Conservation (phyloP, 1,140 invertebrate species). For the Dendroctonus valens region DNA sequence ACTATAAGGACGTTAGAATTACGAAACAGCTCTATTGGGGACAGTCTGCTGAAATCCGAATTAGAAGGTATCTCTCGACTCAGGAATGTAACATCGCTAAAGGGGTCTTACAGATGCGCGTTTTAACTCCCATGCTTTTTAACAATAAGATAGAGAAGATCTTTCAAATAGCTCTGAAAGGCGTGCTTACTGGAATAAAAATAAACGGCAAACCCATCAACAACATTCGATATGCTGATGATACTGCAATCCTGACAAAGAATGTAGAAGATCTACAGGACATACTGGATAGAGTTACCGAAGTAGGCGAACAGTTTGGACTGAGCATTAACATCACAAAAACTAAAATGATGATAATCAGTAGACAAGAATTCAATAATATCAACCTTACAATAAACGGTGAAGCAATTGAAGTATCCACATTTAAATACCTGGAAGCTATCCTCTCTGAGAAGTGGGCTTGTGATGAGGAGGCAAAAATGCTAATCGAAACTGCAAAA, state of each 20-base stretch:
- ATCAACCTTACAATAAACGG: slow-evolving; percentile 1
- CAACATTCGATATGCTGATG: slow-evolving; percentile 4
- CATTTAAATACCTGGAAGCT: slow-evolving; percentile 1
- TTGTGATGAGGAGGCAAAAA: slow-evolving; percentile 9
- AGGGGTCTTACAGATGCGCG: background rate
- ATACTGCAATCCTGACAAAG: background rate
- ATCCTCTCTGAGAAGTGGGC: background rate
- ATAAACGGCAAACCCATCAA: slow-evolving; percentile 4
- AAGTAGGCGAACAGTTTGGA: background rate
- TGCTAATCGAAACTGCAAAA: slow-evolving; percentile 1
- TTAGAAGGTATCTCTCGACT: background rate
- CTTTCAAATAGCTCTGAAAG: slow-evolving; percentile 10
- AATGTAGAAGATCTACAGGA: background rate
- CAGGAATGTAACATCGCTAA: slow-evolving; percentile 8
- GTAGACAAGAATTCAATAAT: background rate
- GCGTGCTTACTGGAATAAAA: background rate
- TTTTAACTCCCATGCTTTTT: slow-evolving; percentile 6
- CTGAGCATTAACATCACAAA: background rate
- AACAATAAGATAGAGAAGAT: slow-evolving; percentile 3
- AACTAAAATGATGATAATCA: slow-evolving; percentile 3
- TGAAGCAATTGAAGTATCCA: background rate
- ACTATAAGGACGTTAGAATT: background rate
- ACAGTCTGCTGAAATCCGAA: slow-evolving; percentile 7
- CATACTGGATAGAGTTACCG: background rate
- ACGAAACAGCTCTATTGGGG: slow-evolving; percentile 11